A percentile compares a stretch with the other conserved stretches of the same genome.
phyloP scores from a whole-genome alignment of 2,888 invertebrate genomes.

The Clivina fossor region DNA sequence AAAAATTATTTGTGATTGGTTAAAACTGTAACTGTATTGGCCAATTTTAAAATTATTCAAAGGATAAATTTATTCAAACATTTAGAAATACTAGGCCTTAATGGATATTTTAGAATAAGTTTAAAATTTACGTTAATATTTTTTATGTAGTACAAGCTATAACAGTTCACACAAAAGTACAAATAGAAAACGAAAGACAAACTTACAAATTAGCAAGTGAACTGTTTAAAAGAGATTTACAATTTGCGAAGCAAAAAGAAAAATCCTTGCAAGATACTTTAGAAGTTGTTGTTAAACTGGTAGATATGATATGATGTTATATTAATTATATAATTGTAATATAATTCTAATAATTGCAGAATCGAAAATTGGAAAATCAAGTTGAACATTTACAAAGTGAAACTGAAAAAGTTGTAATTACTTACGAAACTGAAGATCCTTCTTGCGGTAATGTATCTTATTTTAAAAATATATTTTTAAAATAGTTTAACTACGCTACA shows the following conservation, averaged over 20 bases:
- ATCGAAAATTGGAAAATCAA: constrained; percentile 47
- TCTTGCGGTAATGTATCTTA: constrained; percentile 5
- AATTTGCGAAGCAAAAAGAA: constrained; percentile 45
- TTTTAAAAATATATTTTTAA: background rate
- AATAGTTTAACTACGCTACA: no score
- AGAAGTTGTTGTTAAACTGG: constrained; percentile 40
- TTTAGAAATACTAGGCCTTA: no score
- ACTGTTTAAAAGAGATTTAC: constrained; percentile 47
- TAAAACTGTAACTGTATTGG: no score
- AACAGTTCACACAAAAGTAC: constrained; percentile 43
- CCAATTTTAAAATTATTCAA: no score
- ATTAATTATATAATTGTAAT: background rate
- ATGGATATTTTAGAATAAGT: no score
- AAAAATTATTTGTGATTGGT: no score
- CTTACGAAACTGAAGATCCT: constrained; percentile 4
- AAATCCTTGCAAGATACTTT: constrained; percentile 44
- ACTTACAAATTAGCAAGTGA: constrained; percentile 45
- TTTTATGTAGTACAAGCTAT: constrained; percentile 41
- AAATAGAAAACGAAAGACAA: constrained; percentile 45
- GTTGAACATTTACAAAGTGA: constrained; percentile 45
- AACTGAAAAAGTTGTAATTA: constrained; percentile 43
- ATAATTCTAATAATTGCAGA: constrained; percentile 39
- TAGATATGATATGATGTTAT: constrained; percentile 7
- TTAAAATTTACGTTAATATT: background rate
- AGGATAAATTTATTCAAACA: no score